phyloP scores from a whole-genome alignment of 2,888 invertebrate genomes.

The Drosophila pseudotakahashii region DNA sequence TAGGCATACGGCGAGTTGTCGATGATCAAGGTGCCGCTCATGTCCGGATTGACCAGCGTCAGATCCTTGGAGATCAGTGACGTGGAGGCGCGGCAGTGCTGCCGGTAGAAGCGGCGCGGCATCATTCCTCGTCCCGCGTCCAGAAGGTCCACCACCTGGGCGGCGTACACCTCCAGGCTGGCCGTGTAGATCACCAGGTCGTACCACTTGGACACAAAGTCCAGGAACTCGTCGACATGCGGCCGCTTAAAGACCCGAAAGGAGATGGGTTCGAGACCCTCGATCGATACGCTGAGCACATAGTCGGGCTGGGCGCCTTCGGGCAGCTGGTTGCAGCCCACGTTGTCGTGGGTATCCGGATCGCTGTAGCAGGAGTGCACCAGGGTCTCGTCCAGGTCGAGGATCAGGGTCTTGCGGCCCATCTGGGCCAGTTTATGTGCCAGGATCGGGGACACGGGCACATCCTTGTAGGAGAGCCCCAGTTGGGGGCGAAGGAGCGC shows the following conservation, averaged over 20 bases:
- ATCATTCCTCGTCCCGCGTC: conserved; percentile 59
- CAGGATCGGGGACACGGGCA: conserved; percentile 30
- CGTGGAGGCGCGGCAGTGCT: conserved; percentile 49
- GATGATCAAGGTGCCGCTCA: conserved; percentile 51
- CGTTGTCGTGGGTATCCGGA: conserved; percentile 37
- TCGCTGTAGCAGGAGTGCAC: conserved; percentile 63
- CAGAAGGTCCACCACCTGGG: conserved; percentile 51
- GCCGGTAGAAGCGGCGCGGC: conserved; percentile 55
- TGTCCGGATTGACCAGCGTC: conserved; percentile 35
- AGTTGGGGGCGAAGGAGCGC: neutral
- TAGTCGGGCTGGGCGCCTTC: conserved; percentile 49
- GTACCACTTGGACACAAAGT: conserved; percentile 60
- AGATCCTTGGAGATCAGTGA: conserved; percentile 51
- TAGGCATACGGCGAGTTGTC: conserved; percentile 66
- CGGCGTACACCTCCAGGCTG: conserved; percentile 61
- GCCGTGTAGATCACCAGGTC: conserved; percentile 65
- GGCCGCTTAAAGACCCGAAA: conserved; percentile 62
- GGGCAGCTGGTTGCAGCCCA: conserved; percentile 52
- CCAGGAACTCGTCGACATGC: conserved; percentile 54
- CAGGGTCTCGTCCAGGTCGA: conserved; percentile 66
- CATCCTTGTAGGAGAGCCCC: conserved; percentile 29
- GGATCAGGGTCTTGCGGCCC: conserved; percentile 51
- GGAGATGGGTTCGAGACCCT: conserved; percentile 15
- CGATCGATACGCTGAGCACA: conserved; percentile 30
- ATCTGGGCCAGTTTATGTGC: conserved; percentile 4